Base-by-base conservation (phyloP, 2,797 vertebrate species). In the Anguilla obscura region DNA sequence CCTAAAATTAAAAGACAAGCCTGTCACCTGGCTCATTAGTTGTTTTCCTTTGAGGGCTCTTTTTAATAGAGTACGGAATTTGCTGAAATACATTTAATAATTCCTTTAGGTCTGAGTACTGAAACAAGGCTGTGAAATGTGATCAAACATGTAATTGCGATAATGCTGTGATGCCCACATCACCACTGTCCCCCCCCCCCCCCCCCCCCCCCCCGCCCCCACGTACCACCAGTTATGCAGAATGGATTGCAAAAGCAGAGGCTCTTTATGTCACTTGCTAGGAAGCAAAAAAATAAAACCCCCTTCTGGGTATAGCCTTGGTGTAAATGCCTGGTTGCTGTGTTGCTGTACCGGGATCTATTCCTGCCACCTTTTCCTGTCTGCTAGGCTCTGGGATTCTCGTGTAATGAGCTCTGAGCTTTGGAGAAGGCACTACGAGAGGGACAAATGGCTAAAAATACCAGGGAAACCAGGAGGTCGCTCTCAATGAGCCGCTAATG, bases 401-500 rank as follows among this genome's bases (percentile, higher is more conserved):
- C 14, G 6, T 24, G 76, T 80, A 80, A 80, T 80, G 76, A 80
- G 76, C 76, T 45, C 76, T 48, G 76, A 6, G 76, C 76, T 36
- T 80, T 36, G 33, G 76, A 40, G 40, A 45, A 45, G 40, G 76
- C 33, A 24, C 36, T 36, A 36, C 4, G 40, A 80, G 76, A 69
- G 36, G 76, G 76, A 0, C 24, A 45, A 80, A 80, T 7, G 76
- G 76, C 76, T 80, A 80, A 80, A 80, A 80, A 80, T 80, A 80
- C 14, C 16, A 12, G 40, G 40, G 76, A 80, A 76, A 80, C 76
- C 76, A 21, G 40, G 76, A 80, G 76, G 76, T 80, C 76, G 6
- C 33, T 80, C 76, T 80, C 40, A 45, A 45, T 45, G 76, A 45
- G 16, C 76, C 14, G 76, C 76, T 80, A 80, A 80, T 80, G 76